phyloP scores from a whole-genome alignment of 2,113 vertebrate species.

The Machaerirhynchus nigripectus region DNA sequence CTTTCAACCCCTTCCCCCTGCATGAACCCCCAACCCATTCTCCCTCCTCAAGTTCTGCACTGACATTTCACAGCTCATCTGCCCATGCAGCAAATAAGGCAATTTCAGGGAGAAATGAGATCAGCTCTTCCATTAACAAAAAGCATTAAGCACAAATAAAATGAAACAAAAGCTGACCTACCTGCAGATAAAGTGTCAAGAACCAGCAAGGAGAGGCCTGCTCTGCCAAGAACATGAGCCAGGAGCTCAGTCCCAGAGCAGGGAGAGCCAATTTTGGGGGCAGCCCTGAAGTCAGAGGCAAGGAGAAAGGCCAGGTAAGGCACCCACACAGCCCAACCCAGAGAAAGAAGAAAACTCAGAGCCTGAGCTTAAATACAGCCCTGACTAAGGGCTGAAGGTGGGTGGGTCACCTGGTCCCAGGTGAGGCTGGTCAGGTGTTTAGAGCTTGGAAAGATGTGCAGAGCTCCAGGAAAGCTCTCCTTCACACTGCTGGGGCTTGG shows the following conservation, averaged over 20 bases:
- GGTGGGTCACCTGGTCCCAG: background rate
- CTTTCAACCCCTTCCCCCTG: background rate
- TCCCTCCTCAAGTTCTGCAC: background rate
- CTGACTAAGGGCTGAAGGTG: background rate
- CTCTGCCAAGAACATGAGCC: background rate
- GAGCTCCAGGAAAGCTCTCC: background rate
- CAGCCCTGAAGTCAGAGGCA: background rate
- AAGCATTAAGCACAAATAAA: background rate
- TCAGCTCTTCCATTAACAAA: background rate
- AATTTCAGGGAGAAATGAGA: background rate
- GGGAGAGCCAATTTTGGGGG: accelerated
- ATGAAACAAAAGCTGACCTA: background rate
- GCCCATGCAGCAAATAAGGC: background rate
- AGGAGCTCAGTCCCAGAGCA: background rate
- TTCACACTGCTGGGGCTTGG: background rate
- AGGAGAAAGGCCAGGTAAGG: accelerated
- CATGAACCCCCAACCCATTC: background rate
- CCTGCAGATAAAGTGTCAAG: background rate
- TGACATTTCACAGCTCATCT: background rate
- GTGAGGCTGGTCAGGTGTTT: background rate
- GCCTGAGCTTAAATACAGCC: background rate
- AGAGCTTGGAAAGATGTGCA: background rate
- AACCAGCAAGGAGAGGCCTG: background rate
- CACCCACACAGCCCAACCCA: background rate
- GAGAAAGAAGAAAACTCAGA: accelerated